Conservation (phyloP, 1,140 invertebrate species). For the Meteorus sp. region DNA sequence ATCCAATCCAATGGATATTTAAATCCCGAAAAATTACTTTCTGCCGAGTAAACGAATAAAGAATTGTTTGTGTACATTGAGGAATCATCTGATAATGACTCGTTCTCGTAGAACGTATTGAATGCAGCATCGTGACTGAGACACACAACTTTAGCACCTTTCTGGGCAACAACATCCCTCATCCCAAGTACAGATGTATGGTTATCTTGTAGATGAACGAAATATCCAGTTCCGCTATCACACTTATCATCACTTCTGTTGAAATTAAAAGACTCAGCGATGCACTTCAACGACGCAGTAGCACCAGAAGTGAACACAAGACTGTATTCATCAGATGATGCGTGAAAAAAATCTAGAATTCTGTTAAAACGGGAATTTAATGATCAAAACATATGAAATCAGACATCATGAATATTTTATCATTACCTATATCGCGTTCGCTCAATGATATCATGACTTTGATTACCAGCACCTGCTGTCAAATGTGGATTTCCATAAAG, state of each 20-base stretch:
- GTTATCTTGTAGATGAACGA: slow-evolving; percentile 86
- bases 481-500: slow-evolving; percentile 90
- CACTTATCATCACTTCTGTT: slow-evolving; percentile 33
- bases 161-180: slow-evolving; percentile 67
- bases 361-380: slow-evolving; percentile 53
- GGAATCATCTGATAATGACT: neutral
- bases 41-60: slow-evolving; percentile 85
- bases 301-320: slow-evolving; percentile 91
- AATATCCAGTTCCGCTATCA: slow-evolving; percentile 59
- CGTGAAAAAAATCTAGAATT: slow-evolving; percentile 83
- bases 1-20: slow-evolving; percentile 86
- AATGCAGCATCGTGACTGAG: slow-evolving; percentile 60
- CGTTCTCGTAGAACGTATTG: slow-evolving; percentile 43
- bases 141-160: slow-evolving; percentile 59
- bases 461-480: slow-evolving; percentile 67
- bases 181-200: slow-evolving; percentile 95
- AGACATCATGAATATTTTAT: slow-evolving; percentile 2
- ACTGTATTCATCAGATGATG: slow-evolving; percentile 76
- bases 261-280: slow-evolving; percentile 82
- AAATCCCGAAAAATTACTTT: slow-evolving; percentile 92
- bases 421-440: slow-evolving; percentile 75
- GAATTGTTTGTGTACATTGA: slow-evolving; percentile 55
- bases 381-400: slow-evolving; percentile 1
- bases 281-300: slow-evolving; percentile 79
- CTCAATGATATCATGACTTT: slow-evolving; percentile 79